These are phyloP conservation scores for Acanthococcus lagerstroemiae DNA, from an alignment of 2,888 invertebrate species.

Conservation along the genomic window DNA sequence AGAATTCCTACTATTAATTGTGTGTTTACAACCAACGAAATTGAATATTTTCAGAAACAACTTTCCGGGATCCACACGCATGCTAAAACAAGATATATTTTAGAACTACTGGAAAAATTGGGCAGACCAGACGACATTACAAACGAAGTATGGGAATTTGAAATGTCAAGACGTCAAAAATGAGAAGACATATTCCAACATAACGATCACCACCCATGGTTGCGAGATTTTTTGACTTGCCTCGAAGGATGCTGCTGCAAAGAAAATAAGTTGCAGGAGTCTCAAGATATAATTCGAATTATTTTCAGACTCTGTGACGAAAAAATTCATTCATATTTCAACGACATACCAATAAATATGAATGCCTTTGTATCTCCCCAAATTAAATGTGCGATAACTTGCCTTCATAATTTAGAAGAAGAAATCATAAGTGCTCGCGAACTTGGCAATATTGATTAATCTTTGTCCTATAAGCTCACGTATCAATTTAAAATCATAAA, in stretches of 20 bases:
- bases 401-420: too few species aligned
- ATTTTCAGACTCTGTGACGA: neutral
- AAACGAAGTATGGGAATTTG: neutral
- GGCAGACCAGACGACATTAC: neutral
- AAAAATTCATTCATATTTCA: neutral
- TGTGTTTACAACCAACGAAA: neutral
- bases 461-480: too few species aligned
- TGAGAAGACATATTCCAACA: neutral
- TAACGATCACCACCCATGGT: neutral
- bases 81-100: neutral
- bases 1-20: neutral
- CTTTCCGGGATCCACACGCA: neutral
- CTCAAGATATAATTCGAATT: neutral
- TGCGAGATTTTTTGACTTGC: neutral
- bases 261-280: neutral
- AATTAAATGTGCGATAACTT: too few species aligned
- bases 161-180: neutral
- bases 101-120: neutral
- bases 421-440: too few species aligned
- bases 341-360: too few species aligned
- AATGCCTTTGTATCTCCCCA: too few species aligned
- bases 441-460: too few species aligned
- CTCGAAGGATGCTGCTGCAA: neutral
- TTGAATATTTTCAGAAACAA: neutral
- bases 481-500: too few species aligned